A percentile compares a stretch with the other conserved stretches of the same genome.
phyloP scores from a whole-genome alignment of 2,113 vertebrate genomes.

The Ciconia boyciana region DNA sequence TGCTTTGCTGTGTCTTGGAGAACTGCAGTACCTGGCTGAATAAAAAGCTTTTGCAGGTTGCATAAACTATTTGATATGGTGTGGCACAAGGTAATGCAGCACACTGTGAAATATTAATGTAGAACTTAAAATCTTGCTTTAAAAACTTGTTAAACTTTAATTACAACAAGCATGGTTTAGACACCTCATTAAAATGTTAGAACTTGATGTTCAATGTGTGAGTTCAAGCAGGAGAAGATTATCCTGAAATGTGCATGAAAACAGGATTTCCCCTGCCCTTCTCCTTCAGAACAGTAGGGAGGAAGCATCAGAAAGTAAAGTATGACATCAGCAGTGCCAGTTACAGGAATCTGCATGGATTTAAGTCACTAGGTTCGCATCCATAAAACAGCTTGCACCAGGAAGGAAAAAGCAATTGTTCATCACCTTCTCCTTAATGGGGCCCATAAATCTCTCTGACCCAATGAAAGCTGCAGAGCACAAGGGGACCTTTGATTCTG shows the following conservation, averaged over 20 bases:
- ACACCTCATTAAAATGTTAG: background rate
- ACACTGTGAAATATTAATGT: constrained; percentile 5
- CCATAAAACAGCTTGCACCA: background rate
- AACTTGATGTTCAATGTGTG: background rate
- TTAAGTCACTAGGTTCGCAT: background rate
- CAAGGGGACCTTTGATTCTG: background rate
- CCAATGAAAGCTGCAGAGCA: background rate
- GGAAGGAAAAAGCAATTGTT: background rate
- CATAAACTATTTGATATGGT: background rate
- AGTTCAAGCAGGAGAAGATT: background rate
- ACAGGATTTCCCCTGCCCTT: background rate
- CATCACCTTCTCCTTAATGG: background rate
- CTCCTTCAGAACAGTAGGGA: background rate
- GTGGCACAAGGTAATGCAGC: background rate
- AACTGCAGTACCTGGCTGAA: background rate
- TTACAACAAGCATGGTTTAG: background rate
- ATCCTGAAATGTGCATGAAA: constrained; percentile 21
- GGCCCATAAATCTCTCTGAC: background rate
- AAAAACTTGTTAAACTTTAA: constrained; percentile 49
- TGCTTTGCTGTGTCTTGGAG: background rate
- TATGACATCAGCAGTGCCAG: background rate
- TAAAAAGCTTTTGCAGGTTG: background rate
- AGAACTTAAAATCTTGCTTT: constrained; percentile 19
- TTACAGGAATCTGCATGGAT: background rate
- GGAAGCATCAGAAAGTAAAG: background rate